Evolutionary conservation across 1,140 invertebrate species (phyloP).

Genomic region (Phocides pigmalion): DNA sequence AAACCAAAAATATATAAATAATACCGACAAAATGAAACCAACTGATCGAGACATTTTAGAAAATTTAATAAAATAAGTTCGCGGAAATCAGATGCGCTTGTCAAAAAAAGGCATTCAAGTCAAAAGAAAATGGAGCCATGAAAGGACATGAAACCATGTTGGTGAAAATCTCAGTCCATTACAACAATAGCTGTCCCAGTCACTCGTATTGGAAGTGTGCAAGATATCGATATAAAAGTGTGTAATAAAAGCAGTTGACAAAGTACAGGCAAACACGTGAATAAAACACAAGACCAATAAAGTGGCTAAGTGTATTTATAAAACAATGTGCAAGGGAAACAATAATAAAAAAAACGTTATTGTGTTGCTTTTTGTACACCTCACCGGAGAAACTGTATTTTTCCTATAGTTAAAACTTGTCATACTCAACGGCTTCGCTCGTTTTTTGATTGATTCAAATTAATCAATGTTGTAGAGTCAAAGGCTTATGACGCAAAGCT

Average conservation of each 20-base stretch:
- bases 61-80: no score
- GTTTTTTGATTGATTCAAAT: no score
- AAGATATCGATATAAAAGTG: background rate
- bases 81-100: no score
- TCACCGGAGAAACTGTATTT: background rate
- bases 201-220: background rate
- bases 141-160: no score
- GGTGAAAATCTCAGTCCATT: no score
- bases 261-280: conserved; percentile 28
- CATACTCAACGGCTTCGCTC: background rate
- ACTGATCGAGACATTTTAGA: no score
- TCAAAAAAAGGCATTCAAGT: no score
- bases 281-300: conserved; percentile 6
- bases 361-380: background rate
- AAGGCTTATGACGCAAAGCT: no score
- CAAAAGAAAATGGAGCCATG: no score
- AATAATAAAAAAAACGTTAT: background rate
- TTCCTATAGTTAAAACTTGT: background rate
- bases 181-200: background rate
- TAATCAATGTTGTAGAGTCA: no score
- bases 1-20: no score
- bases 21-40: no score
- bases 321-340: conserved; percentile 27
- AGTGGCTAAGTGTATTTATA: conserved; percentile 21
- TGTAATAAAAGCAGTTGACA: background rate